Evolutionary conservation across 2,888 invertebrate species (phyloP), one percentile per base, ranked within the genome.

Genomic region (Neria commutata): DNA sequence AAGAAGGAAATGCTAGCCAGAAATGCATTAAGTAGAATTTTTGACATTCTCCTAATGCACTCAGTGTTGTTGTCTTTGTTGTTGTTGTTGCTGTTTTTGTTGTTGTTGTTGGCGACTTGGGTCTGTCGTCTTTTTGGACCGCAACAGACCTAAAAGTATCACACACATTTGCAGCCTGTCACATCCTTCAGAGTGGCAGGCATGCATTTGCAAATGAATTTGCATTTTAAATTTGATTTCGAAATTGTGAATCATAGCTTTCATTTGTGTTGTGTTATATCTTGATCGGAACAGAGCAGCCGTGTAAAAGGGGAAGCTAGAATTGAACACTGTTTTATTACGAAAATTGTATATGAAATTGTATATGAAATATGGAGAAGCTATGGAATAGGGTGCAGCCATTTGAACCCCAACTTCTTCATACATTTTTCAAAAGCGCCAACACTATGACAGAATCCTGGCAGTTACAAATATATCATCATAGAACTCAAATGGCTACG

Each of bases 61-160:
- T 11, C 6, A 8, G 29, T 29, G 6, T 29, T 6, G 29, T 29
- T 6, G 6, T 29, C 6, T 29, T 6, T 29, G 29, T 11, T 29
- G 11, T 29, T 29, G 29, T 29, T 29, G 29, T 11, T 29, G 29
- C 11, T 29, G 29, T 11, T 6, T 6, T 29, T 29, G 29, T 29
- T 29, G 29, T 11, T 29, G 29, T 29, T 29, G 29, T 29, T 29
- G 29, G 6, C 16, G 37, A 37, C 37, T 37, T 37, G 6, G 4
- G 10, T n/a, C 4, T 37, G 6, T 37, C 10, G 16, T 37, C n/a
- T 37, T n/a, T 37, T 8, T 37, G 46, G 23, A 14, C 33, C 14
- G 54, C 45, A 54, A 45, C 42, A 54, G 54, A 54, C 26, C 54
- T 45, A 54, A 45, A 53, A 42, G 24, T 25, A 25, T 25, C 40